Conservation (phyloP, 2,797 vertebrate species). For the Halcyon smyrnensis region DNA sequence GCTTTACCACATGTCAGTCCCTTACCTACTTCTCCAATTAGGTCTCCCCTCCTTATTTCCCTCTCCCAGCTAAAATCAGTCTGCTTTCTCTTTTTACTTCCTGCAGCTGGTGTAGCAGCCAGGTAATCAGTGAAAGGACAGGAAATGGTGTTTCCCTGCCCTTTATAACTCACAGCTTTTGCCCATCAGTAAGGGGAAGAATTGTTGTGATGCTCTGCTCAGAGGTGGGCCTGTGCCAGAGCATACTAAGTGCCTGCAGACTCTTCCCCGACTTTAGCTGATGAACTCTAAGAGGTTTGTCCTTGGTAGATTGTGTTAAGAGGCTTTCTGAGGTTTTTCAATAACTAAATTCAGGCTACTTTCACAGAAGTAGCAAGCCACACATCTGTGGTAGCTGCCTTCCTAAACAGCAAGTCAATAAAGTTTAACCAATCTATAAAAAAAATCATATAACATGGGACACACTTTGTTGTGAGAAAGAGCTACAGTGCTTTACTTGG, state of each 20-base stretch:
- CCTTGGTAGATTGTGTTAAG: neutral
- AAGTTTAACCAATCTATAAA: neutral
- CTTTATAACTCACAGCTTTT: neutral
- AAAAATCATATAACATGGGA: too few species aligned
- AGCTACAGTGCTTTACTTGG: neutral
- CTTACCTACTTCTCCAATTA: neutral
- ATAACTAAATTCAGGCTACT: neutral
- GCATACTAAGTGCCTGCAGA: neutral
- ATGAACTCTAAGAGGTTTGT: neutral
- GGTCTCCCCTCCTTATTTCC: neutral
- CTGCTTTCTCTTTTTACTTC: neutral
- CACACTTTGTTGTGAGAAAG: neutral
- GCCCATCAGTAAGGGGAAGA: neutral
- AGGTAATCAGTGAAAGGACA: neutral
- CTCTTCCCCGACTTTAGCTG: neutral
- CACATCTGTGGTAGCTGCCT: neutral
- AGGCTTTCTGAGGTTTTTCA: neutral
- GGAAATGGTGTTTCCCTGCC: neutral
- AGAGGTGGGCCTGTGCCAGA: neutral
- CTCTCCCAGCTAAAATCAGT: neutral
- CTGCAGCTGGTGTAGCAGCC: neutral
- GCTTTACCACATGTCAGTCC: neutral
- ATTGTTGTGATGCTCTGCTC: neutral
- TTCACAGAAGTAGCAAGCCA: neutral
- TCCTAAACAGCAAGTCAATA: neutral